Evolutionary conservation across 2,797 vertebrate genomes (phyloP), one percentile per base, ranked within the genome.

Genomic region (Aphelocoma californica): DNA sequence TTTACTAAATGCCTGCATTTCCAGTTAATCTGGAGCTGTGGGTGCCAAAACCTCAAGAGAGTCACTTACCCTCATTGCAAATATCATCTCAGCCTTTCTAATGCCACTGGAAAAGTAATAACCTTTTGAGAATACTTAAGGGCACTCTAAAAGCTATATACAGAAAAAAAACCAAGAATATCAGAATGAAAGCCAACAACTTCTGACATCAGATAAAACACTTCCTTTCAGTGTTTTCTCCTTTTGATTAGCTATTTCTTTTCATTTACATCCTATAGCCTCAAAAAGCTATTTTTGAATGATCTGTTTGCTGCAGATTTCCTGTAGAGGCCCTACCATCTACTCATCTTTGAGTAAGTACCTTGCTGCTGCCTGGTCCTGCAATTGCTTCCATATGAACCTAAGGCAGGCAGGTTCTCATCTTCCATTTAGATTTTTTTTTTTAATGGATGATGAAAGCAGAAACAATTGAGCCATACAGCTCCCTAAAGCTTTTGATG

Each of bases 1-100:
- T 89, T 91, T 85, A 92, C 75, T 89, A 53, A 85, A 85, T 77
- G 72, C 26, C 51, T 78, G 36, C 45, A 54, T 81, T 95, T 94
- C 70, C 86, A 91, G 80, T 93, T 93, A 88, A 57, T 73, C 83
- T 82, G 67, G 66, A 81, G 60, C 32, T 80, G 56, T 86, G 77
- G 62, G 81, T 93, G 86, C 91, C 67, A 93, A 93, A 96, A 90
- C 88, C 86, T 86, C 88, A 90, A 87, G 71, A 92, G 85, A 95
- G 67, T 81, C 91, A 73, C 61, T 92, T 88, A 86, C 66, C 32
- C 60, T 92, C 64, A 57, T 12, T 80, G 64, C 48, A 94, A 93
- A 84, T 80, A 90, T 61, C 13, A 88, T 77, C 82, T 91, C 88
- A 90, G 64, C 64, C 73, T 77, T 70, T 79, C 58, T 92, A 79